Evolutionary conservation across 2,797 vertebrate species (phyloP).

Genomic region (Dendrocincla tyrannina): DNA sequence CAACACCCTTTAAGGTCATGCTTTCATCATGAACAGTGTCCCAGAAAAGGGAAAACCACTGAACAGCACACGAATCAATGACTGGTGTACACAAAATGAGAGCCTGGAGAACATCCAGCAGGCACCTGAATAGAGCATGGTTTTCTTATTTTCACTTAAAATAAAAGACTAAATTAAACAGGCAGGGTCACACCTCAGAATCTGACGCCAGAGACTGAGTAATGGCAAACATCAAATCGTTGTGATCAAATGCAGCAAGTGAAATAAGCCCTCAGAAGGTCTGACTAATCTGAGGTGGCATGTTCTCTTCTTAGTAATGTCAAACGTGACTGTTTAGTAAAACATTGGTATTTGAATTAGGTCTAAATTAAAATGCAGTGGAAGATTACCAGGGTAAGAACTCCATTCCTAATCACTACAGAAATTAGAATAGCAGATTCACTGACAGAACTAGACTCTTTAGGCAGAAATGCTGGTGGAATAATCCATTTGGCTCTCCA

Average conservation of each 20-base stretch:
- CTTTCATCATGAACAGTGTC: neutral
- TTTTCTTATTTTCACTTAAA: neutral
- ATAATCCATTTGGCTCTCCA: neutral
- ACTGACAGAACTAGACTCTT: neutral
- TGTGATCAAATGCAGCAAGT: neutral
- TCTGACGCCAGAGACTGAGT: conserved; percentile 25
- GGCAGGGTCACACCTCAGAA: conserved; percentile 11
- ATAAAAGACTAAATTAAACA: neutral
- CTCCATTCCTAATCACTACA: neutral
- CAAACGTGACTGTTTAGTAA: neutral
- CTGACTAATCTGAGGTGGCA: conserved; percentile 11
- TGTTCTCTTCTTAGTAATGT: neutral
- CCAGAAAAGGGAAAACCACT: neutral
- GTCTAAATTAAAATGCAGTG: neutral
- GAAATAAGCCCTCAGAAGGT: neutral
- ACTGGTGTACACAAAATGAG: neutral
- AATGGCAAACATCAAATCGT: neutral
- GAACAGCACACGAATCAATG: neutral
- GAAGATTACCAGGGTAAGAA: neutral
- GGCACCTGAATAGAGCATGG: neutral
- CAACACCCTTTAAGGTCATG: neutral
- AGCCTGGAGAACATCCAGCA: neutral
- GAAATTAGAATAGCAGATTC: neutral
- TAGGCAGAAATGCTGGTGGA: neutral
- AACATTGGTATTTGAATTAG: neutral